These are phyloP conservation scores for Thysanoteuthis rhombus DNA, from an alignment of 2,888 invertebrate species.

Conservation along the genomic window DNA sequence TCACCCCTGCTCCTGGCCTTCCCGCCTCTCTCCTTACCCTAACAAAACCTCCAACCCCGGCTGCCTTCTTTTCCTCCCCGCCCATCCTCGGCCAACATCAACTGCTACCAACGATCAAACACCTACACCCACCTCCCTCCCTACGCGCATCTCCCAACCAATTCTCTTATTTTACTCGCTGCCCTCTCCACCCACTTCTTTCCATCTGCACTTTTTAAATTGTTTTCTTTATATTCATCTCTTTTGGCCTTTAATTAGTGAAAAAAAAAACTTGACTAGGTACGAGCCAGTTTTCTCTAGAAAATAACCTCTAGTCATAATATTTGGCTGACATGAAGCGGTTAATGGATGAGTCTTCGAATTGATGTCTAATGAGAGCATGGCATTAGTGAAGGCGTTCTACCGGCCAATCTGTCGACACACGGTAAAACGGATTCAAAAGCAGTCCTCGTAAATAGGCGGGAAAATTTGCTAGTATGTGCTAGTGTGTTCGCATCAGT, in stretches of 20 bases:
- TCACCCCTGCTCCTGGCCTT: neutral
- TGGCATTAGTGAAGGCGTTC: neutral
- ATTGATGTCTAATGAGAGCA: neutral
- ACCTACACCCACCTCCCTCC: neutral
- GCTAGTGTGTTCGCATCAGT: neutral
- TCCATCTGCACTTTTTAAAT: neutral
- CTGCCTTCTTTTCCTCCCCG: neutral
- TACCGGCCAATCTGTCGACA: neutral
- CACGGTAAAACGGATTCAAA: neutral
- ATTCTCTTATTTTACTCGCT: neutral
- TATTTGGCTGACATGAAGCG: neutral
- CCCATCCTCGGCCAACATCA: neutral
- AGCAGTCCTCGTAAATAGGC: neutral
- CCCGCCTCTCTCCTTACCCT: neutral
- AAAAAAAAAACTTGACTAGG: neutral
- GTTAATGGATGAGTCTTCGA: conserved; percentile 12
- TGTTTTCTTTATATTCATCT: neutral
- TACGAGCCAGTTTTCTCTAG: neutral
- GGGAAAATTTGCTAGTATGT: neutral
- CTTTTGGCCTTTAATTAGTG: neutral
- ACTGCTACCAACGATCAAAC: neutral
- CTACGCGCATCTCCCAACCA: neutral
- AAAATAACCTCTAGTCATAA: conserved; percentile 12
- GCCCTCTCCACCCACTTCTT: neutral
- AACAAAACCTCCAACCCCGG: neutral